Evolutionary conservation across 2,888 invertebrate species (phyloP), one percentile per base, ranked within the genome.

Genomic region (Pediacus dermestoides): DNA sequence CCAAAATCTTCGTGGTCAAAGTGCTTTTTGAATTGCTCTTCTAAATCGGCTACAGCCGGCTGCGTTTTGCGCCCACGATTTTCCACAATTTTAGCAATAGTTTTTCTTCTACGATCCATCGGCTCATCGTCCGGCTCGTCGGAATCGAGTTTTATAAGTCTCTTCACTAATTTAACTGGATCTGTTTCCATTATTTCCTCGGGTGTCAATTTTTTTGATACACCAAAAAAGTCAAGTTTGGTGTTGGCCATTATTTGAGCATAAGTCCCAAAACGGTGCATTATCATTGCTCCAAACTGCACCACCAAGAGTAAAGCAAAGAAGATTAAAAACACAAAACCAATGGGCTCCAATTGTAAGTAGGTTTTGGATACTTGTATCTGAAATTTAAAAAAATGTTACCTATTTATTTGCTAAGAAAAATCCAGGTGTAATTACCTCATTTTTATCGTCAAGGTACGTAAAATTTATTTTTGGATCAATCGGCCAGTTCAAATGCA

Each of bases 91-190:
- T n/a, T n/a, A n/a, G n/a, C n/a, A n/a, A n/a, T n/a, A n/a, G n/a
- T n/a, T n/a, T n/a, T n/a, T n/a, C n/a, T n/a, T n/a, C n/a, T n/a
- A n/a, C n/a, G n/a, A n/a, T n/a, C n/a, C n/a, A n/a, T n/a, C n/a
- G n/a, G n/a, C n/a, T n/a, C n/a, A n/a, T n/a, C n/a, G n/a, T n/a
- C n/a, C n/a, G n/a, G n/a, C n/a, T n/a, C n/a, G n/a, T n/a, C n/a
- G n/a, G n/a, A n/a, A n/a, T n/a, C n/a, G n/a, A 90, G 66, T 61
- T 85, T 80, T 66, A 91, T 91, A 41, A 93, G 70, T 61, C 89
- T 84, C 63, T 86, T 82, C 0, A 88, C 91, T 59, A 92, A 88
- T 63, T 90, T 89, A 57, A 93, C 86, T 27, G 91, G 91, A 71
- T 93, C 88, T 70, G 86, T 87, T 61, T 88, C 85, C 50, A 90